Percentiles rank a stretch among this genome's conserved stretches.
These are phyloP conservation scores for Nyctibius bracteatus DNA, from an alignment of 2,113 vertebrate genomes.

Conservation along the genomic window DNA sequence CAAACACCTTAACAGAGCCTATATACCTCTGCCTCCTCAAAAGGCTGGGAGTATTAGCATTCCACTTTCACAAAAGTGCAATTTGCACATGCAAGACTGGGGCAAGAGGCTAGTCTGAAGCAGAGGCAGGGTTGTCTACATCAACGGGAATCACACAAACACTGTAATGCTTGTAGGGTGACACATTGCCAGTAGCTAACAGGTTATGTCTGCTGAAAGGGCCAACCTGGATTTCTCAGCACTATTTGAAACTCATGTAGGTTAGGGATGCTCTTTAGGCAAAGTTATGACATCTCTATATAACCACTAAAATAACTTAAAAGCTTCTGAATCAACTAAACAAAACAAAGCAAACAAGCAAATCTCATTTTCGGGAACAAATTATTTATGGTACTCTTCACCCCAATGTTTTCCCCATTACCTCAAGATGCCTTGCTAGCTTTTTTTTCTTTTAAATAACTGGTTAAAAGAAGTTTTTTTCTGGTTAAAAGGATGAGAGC, in stretches of 20 bases:
- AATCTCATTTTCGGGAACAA: not conserved
- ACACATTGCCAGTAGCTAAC: not conserved
- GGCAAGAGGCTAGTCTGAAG: not conserved
- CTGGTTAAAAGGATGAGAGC: not conserved
- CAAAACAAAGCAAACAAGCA: not conserved
- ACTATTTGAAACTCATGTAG: not conserved
- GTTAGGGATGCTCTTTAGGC: not conserved
- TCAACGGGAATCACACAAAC: not conserved
- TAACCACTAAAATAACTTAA: not conserved
- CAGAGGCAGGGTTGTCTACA: not conserved
- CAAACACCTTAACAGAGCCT: not conserved
- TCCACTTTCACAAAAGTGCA: not conserved
- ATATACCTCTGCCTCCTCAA: accelerated
- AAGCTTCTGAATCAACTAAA: not conserved
- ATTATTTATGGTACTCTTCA: not conserved
- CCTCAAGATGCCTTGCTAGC: not conserved
- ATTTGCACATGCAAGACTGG: not conserved
- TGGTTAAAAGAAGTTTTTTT: not conserved
- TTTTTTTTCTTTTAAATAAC: not conserved
- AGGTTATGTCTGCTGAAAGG: not conserved
- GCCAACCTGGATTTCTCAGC: not conserved
- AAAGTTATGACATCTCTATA: not conserved
- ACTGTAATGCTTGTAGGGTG: not conserved
- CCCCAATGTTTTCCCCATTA: not conserved
- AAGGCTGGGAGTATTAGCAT: not conserved